Evolutionary conservation across 2,797 vertebrate species (phyloP).

Genomic region (Catharus ustulatus): DNA sequence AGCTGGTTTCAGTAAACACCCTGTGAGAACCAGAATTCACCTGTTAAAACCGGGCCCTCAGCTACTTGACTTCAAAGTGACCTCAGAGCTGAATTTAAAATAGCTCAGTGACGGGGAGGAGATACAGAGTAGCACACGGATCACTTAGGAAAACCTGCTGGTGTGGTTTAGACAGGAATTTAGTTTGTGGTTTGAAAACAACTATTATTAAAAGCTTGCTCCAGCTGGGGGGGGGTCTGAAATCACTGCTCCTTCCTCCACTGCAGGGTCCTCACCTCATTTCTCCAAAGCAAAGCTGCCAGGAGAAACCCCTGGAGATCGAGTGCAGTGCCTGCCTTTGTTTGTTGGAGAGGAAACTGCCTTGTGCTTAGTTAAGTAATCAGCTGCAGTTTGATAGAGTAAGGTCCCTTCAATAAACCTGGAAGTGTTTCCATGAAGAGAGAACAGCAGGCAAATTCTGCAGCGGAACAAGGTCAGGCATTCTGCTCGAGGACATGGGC

Average conservation of each 20-base stretch:
- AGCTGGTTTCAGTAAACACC: slow-evolving; percentile 21
- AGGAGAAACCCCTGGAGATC: not conserved
- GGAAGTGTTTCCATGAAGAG: not conserved
- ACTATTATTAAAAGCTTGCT: not conserved
- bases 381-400: not conserved
- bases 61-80: slow-evolving; percentile 53
- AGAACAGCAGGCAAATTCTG: not conserved
- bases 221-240: not conserved
- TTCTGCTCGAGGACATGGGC: not conserved
- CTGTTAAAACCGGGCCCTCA: slow-evolving; percentile 33
- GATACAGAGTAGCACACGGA: not conserved
- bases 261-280: not conserved
- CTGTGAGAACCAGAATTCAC: slow-evolving; percentile 53
- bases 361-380: not conserved
- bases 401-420: slow-evolving; percentile 5
- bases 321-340: not conserved
- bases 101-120: not conserved
- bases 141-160: not conserved
- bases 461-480: slow-evolving; percentile 8
- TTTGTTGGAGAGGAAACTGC: not conserved
- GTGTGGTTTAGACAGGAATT: not conserved
- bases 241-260: not conserved
- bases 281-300: not conserved
- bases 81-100: slow-evolving; percentile 39
- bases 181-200: slow-evolving; percentile 41